A percentile compares a stretch with the other conserved stretches of the same genome.
Conservation (phyloP, 2,113 vertebrate genomes). For the Mastomys coucha region DNA sequence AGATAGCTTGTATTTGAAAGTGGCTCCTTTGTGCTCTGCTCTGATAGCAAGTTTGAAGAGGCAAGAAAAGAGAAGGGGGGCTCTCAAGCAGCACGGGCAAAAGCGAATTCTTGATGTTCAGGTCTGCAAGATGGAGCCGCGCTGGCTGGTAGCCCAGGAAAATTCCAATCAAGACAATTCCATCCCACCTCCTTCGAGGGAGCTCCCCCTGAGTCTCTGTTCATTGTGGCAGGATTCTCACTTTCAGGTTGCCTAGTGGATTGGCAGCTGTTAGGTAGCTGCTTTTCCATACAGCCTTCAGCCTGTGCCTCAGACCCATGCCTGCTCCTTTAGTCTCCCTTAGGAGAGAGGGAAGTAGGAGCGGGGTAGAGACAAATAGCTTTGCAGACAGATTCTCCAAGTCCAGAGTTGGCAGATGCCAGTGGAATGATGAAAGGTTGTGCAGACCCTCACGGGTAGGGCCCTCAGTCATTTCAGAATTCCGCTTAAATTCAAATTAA, state of each 20-base stretch:
- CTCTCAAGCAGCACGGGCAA: not conserved
- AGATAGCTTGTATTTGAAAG: slow-evolving; percentile 55
- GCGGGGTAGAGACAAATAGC: not conserved
- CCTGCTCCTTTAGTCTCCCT: not conserved
- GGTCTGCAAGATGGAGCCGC: slow-evolving; percentile 31
- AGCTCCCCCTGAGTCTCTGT: not conserved
- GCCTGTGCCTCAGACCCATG: not conserved
- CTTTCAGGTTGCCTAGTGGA: not conserved
- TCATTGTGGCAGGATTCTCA: not conserved
- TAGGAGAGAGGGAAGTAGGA: too few relatives aligned
- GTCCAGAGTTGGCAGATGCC: not conserved
- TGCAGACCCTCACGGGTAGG: not conserved
- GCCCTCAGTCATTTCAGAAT: slow-evolving; percentile 56
- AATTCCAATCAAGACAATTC: slow-evolving; percentile 69
- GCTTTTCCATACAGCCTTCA: not conserved
- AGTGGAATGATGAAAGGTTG: not conserved
- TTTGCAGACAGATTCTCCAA: not conserved
- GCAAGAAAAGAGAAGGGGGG: not conserved
- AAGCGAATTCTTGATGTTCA: slow-evolving; percentile 41
- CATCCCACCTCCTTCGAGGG: not conserved
- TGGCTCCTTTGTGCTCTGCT: slow-evolving; percentile 69
- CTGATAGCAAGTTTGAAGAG: slow-evolving; percentile 71
- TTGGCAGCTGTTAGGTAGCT: slow-evolving; percentile 22
- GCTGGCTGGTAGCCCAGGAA: slow-evolving; percentile 76
- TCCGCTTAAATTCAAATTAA: slow-evolving; percentile 81